Evolutionary conservation across 2,888 invertebrate genomes (phyloP), one percentile per base, ranked within the genome.

Genomic region (Drosophila robusta): DNA sequence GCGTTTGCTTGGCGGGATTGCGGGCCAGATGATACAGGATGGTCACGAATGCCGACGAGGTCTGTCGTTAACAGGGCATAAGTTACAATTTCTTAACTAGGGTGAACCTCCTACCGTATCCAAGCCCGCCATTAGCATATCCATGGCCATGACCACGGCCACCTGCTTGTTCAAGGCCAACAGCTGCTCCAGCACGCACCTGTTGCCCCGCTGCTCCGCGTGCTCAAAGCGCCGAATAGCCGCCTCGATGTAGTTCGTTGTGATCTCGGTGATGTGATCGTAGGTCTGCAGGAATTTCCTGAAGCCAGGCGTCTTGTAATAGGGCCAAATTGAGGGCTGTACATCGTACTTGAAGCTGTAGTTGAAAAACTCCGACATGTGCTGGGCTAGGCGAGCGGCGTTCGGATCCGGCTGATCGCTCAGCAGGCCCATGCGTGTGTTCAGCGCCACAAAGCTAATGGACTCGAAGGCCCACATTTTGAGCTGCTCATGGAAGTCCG

Each of bases 51-150:
- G 87, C 85, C 3, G 91, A 87, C 0, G 91, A 86, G 0, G 91
- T 90, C 91, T 91, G 64, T 93, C 86, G 89, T 7, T 1, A 39
- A 9, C 14, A 2, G 5, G 11, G 11, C 7, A 6, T n/a, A 3
- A 11, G 0, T 1, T 36, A 12, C 34, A 12, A 4, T 12, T 7
- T 54, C 26, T 29, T 29, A 29, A 29, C 29, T 22, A 22, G 3
- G 11, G 22, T 11, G 0, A 3, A 16, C 0, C 12, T 0, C 18
- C 0, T 92, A 97, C 96, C 74, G 96, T 96, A 88, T 96, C 96
- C 36, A 96, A 94, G 69, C 96, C 96, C 47, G 95, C 95, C 68
- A 94, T 92, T 11, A 96, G 79, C 95, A 96, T 95, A 89, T 96
- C 96, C 80, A 95, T 93, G 0, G 94, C 94, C 95, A 95, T 96